phyloP scores from a whole-genome alignment of 1,140 invertebrate genomes.

The Diachasmimorpha longicaudata region DNA sequence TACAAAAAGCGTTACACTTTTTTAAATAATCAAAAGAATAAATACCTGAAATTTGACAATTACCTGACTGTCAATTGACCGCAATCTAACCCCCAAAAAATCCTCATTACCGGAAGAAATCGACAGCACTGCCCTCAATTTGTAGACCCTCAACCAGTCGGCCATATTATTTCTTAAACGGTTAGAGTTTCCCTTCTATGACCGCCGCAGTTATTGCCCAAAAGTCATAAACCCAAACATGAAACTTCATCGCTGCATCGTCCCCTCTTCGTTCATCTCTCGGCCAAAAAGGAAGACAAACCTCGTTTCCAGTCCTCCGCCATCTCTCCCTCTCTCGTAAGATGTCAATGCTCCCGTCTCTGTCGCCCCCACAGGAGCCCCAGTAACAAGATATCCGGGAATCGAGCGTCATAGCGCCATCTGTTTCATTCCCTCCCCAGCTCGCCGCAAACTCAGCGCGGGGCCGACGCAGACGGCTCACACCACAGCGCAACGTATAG shows the following conservation, averaged over 20 bases:
- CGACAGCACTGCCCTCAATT: neutral
- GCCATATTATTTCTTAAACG: neutral
- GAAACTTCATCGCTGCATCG: neutral
- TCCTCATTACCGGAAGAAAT: neutral
- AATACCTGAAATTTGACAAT: neutral
- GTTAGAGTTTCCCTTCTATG: neutral
- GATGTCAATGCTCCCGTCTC: neutral
- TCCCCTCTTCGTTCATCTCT: neutral
- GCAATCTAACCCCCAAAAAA: neutral
- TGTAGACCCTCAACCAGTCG: neutral
- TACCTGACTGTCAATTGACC: neutral
- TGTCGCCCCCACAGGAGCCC: neutral
- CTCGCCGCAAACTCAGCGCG: neutral
- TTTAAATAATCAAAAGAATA: too few species aligned
- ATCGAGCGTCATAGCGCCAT: neutral
- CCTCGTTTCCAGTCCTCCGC: neutral
- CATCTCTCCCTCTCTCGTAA: neutral
- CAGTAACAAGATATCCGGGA: neutral
- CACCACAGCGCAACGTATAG: neutral
- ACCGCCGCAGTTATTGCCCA: neutral
- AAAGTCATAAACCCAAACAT: neutral
- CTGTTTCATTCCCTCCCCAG: neutral
- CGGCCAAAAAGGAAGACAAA: neutral
- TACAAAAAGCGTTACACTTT: too few species aligned
- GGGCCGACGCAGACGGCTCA: neutral